phyloP scores from a whole-genome alignment of 2,797 vertebrate genomes.

The Odontamblyopus rebecca region DNA sequence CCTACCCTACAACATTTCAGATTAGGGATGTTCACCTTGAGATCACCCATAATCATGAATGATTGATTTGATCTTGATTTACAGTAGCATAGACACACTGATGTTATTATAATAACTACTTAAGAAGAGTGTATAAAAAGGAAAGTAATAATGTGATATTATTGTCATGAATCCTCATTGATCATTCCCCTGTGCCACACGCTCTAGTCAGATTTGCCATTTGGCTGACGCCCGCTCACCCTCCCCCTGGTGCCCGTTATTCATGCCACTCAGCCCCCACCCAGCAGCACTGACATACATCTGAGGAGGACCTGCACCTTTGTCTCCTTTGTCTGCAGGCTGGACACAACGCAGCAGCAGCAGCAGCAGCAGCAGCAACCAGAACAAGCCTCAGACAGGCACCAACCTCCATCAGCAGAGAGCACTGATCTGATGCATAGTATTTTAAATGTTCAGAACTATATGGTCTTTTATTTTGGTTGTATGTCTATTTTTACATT shows the following conservation, averaged over 20 bases:
- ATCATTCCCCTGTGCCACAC: background rate
- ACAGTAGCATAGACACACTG: background rate
- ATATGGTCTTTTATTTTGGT: too few species aligned
- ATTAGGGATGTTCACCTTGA: background rate
- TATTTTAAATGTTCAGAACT: too few species aligned
- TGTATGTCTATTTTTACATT: too few species aligned
- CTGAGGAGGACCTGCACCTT: conserved; percentile 71
- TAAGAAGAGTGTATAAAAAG: background rate
- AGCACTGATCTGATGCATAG: background rate
- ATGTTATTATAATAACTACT: too few species aligned
- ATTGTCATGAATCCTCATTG: background rate
- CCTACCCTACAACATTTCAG: too few species aligned
- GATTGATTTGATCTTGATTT: background rate
- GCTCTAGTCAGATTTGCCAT: background rate
- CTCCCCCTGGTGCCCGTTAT: conserved; percentile 33
- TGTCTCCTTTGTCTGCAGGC: conserved; percentile 75
- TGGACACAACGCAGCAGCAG: conserved; percentile 58
- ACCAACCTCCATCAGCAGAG: background rate
- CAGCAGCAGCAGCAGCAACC: conserved; percentile 30
- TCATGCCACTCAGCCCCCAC: conserved; percentile 37
- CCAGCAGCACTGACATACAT: conserved; percentile 59
- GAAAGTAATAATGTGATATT: background rate
- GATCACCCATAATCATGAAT: background rate
- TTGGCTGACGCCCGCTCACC: conserved; percentile 22
- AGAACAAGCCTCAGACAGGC: background rate